Evolutionary conservation across 2,797 vertebrate genomes (phyloP).

Genomic region (Typhlichthys eigenmanni): DNA sequence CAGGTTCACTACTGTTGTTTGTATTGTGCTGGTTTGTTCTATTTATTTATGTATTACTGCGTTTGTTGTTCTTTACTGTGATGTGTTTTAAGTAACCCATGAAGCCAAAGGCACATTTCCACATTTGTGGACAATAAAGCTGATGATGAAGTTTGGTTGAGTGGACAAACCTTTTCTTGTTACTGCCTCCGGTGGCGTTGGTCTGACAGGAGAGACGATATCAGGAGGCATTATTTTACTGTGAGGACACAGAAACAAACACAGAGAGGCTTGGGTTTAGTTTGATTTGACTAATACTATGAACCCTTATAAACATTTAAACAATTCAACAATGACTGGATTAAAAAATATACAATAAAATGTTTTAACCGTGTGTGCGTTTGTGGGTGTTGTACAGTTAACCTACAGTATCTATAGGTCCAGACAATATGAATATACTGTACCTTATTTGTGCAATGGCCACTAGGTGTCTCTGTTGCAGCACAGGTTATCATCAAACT

Average conservation of each 20-base stretch:
- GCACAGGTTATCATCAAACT: slow-evolving; percentile 38
- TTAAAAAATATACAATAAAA: not conserved
- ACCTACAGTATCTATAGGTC: too few species aligned
- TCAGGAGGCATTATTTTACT: slow-evolving; percentile 36
- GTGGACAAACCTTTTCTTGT: slow-evolving; percentile 63
- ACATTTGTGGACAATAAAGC: not conserved
- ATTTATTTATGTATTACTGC: too few species aligned
- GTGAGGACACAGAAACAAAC: slow-evolving; percentile 42
- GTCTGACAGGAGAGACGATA: slow-evolving; percentile 45
- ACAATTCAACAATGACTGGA: too few species aligned
- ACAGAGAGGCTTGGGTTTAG: slow-evolving; percentile 12
- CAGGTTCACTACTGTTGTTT: too few species aligned
- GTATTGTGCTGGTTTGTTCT: too few species aligned
- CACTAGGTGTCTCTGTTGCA: slow-evolving; percentile 72
- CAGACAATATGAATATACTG: not conserved
- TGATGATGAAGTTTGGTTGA: not conserved
- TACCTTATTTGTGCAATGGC: slow-evolving; percentile 3
- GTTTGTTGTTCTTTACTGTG: too few species aligned
- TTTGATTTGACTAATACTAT: not conserved
- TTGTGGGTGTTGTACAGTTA: slow-evolving; percentile 2
- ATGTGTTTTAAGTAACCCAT: too few species aligned
- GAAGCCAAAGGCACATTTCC: too few species aligned
- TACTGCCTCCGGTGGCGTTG: slow-evolving; percentile 29
- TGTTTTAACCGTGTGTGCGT: not conserved
- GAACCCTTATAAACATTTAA: too few species aligned